These are phyloP conservation scores for Sinosuthora webbiana DNA, from an alignment of 2,113 vertebrate genomes.

Conservation along the genomic window DNA sequence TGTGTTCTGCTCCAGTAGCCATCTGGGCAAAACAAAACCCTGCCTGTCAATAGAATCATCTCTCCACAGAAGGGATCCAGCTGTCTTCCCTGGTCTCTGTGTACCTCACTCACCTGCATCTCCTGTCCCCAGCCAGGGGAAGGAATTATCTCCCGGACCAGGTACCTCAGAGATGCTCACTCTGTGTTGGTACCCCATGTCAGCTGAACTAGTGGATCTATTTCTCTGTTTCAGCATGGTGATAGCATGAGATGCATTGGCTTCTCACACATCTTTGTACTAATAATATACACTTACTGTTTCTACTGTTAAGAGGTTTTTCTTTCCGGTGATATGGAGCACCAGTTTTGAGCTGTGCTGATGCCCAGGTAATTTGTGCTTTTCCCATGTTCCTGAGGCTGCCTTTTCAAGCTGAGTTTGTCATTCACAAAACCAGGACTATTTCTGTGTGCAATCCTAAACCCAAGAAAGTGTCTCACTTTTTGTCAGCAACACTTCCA, in stretches of 20 bases:
- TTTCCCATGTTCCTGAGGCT: background rate
- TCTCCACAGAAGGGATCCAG: background rate
- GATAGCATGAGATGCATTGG: background rate
- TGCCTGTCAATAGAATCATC: background rate
- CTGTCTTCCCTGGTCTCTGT: background rate
- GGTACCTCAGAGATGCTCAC: background rate
- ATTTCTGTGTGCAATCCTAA: background rate
- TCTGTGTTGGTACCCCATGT: background rate
- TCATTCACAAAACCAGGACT: background rate
- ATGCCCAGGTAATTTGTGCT: background rate
- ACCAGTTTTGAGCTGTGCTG: background rate
- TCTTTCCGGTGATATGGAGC: background rate
- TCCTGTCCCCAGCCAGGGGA: background rate
- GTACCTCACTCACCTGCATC: background rate
- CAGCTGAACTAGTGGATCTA: background rate
- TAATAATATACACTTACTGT: background rate
- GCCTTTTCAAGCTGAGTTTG: background rate
- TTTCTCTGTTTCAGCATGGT: background rate
- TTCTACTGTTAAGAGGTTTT: background rate
- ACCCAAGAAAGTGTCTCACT: background rate
- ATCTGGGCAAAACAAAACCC: background rate
- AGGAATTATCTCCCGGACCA: rapidly evolving
- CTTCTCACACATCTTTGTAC: background rate
- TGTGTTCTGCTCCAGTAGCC: background rate
- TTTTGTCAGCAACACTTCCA: background rate